A percentile compares a stretch with the other conserved stretches of the same genome.
Conservation (phyloP, 2,797 vertebrate species). For the Otolemur crassicaudatus region DNA sequence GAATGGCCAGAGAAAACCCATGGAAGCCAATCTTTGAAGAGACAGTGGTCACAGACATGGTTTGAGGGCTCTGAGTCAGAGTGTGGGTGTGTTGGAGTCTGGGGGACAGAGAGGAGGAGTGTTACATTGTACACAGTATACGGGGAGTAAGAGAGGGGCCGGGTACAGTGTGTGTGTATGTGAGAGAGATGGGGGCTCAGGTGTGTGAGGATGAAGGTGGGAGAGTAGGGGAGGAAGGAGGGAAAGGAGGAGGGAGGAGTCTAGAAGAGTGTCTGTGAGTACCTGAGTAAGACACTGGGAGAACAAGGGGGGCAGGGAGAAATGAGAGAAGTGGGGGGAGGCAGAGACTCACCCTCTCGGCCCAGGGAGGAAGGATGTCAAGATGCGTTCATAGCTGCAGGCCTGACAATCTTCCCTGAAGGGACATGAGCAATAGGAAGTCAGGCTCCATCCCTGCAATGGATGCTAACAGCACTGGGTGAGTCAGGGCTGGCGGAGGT, state of each 20-base stretch:
- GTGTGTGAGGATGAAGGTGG: not conserved
- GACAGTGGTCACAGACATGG: not conserved
- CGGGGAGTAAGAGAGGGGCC: too few relatives aligned
- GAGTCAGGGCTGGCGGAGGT: not conserved
- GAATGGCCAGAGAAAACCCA: not conserved
- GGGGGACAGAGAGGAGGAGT: not conserved
- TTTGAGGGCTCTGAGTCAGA: not conserved
- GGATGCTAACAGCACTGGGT: not conserved
- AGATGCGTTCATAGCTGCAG: not conserved
- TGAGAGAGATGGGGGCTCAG: not conserved
- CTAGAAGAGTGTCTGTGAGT: not conserved
- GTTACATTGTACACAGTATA: not conserved
- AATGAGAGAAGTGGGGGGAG: too few relatives aligned
- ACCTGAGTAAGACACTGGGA: not conserved
- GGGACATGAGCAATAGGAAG: not conserved
- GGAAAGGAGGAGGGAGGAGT: not conserved
- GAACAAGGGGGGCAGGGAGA: not conserved
- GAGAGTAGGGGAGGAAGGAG: not conserved
- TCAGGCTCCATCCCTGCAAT: not conserved
- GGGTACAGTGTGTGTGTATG: fast-evolving
- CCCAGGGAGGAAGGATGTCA: not conserved
- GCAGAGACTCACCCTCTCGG: not conserved
- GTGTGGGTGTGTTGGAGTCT: too few relatives aligned
- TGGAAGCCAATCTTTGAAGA: not conserved
- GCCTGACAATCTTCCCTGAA: not conserved